Percentiles rank a stretch among this genome's conserved stretches.
Evolutionary conservation across 2,113 vertebrate genomes (phyloP).

Genomic region (Anarhynchus alexandrinus): DNA sequence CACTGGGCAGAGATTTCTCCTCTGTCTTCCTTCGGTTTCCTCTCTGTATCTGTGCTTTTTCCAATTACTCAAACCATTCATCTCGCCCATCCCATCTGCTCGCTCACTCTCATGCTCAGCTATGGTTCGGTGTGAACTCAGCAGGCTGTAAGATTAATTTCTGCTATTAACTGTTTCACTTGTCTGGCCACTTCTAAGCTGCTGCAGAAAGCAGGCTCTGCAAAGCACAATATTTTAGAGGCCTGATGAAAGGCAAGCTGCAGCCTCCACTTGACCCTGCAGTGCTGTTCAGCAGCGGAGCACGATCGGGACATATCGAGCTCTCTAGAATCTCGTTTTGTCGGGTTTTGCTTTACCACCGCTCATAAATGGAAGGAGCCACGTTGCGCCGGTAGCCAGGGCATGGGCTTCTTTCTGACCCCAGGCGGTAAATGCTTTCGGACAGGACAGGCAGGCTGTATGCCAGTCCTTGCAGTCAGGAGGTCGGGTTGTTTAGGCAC

Average conservation of each 20-base stretch:
- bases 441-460: not conserved
- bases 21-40: slow-evolving; percentile 46
- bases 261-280: not conserved
- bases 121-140: slow-evolving; percentile 51
- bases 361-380: not conserved
- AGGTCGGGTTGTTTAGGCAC: not conserved
- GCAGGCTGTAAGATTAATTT: slow-evolving; percentile 57
- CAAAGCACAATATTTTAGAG: not conserved
- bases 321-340: not conserved
- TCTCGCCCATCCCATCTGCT: slow-evolving; percentile 57
- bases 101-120: slow-evolving; percentile 5
- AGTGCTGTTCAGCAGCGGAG: not conserved
- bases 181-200: slow-evolving; percentile 43
- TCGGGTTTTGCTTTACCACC: not conserved
- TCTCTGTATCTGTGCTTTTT: slow-evolving; percentile 47
- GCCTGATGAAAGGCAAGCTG: slow-evolving; percentile 29
- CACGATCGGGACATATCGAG: not conserved
- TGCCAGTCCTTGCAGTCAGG: not conserved
- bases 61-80: slow-evolving; percentile 55
- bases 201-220: not conserved
- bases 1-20: slow-evolving; percentile 44
- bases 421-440: not conserved
- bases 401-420: not conserved
- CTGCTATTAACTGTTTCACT: slow-evolving; percentile 54
- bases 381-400: not conserved